Percentiles rank a stretch among this genome's conserved stretches.
Evolutionary conservation across 1,140 invertebrate genomes (phyloP).

Genomic region (Drosophila repletoides): DNA sequence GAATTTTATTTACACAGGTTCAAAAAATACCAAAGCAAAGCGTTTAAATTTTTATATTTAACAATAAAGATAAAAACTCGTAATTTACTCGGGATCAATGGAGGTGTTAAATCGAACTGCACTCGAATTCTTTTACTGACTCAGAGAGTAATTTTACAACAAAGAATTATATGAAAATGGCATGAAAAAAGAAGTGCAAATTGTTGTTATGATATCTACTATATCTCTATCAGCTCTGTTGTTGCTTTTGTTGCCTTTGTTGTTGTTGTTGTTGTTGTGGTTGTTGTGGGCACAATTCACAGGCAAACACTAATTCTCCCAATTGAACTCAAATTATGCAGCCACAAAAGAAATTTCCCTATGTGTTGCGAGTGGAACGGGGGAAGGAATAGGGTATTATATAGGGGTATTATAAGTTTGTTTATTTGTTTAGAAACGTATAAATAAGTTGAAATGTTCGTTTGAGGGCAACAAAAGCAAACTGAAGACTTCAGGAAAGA

Average conservation of each 20-base stretch:
- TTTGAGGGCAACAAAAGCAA: constrained; percentile 12
- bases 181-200: not conserved
- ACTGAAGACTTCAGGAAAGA: constrained; percentile 27
- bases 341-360: constrained; percentile 40
- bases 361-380: too few relatives aligned
- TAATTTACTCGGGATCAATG: constrained; percentile 31
- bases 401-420: not conserved
- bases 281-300: constrained; percentile 37
- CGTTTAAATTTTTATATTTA: constrained; percentile 17
- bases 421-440: constrained; percentile 61
- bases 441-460: constrained; percentile 56
- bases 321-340: constrained; percentile 63
- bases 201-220: constrained; percentile 4
- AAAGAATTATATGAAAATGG: not conserved
- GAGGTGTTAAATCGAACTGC: constrained; percentile 27
- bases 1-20: not conserved
- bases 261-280: constrained; percentile 14
- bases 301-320: constrained; percentile 50
- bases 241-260: too few relatives aligned
- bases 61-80: constrained; percentile 22
- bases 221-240: not conserved
- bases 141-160: not conserved
- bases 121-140: constrained; percentile 13
- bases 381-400: not conserved
- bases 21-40: constrained; percentile 2